Percentiles rank a stretch among this genome's conserved stretches.
Conservation (phyloP, 1,140 invertebrate genomes). For the Sitophilus oryzae region DNA sequence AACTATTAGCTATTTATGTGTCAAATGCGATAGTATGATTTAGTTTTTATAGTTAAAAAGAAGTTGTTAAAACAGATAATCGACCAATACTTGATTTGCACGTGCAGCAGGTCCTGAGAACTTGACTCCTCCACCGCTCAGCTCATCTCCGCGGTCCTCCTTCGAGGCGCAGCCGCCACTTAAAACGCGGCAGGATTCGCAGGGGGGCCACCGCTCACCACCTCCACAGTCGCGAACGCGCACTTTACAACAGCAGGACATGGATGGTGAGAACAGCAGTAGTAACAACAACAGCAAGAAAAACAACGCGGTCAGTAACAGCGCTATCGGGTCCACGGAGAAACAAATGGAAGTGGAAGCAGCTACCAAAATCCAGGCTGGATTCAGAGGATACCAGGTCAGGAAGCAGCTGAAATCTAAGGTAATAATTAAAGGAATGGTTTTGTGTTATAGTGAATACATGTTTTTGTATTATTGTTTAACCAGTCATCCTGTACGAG, state of each 20-base stretch:
- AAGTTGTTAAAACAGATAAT: no score
- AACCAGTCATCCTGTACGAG: no score
- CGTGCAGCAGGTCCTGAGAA: conserved; percentile 39
- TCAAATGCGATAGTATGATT: no score
- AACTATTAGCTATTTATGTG: no score
- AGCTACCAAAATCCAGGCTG: conserved; percentile 69
- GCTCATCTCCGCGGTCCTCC: no score
- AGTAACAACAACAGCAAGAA: conserved; percentile 31
- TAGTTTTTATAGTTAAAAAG: no score
- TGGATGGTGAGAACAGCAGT: conserved; percentile 30
- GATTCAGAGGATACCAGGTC: conserved; percentile 64
- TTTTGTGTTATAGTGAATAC: no score
- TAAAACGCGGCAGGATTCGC: conserved; percentile 15
- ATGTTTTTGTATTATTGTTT: no score
- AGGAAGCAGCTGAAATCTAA: conserved; percentile 55
- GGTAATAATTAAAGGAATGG: no score
- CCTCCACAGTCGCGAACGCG: conserved; percentile 10
- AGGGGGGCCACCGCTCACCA: conserved; percentile 5
- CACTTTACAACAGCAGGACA: conserved; percentile 19
- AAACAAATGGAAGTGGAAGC: conserved; percentile 49
- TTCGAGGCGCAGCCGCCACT: conserved; percentile 25
- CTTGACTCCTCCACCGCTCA: conserved; percentile 28
- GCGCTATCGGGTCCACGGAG: conserved; percentile 21
- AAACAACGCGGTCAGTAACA: conserved; percentile 31
- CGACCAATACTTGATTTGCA: conserved; percentile 12